Evolutionary conservation across 2,888 invertebrate species (phyloP).

Genomic region (Limnephilus lunatus): DNA sequence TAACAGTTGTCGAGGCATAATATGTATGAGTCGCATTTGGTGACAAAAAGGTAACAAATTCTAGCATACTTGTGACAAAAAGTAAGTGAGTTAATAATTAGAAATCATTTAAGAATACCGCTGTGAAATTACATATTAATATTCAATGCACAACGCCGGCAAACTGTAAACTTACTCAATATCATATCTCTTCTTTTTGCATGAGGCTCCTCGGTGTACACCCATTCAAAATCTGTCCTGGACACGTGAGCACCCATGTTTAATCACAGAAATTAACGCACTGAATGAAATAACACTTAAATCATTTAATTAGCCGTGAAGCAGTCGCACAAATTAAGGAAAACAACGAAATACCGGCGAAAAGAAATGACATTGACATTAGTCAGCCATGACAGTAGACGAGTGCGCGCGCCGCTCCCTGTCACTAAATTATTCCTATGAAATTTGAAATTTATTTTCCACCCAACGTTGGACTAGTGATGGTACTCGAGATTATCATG

Average conservation of each 20-base stretch:
- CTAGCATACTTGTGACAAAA: neutral
- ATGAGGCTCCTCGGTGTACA: slow-evolving; percentile 98
- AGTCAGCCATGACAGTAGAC: slow-evolving; percentile 40
- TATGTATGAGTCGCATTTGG: neutral
- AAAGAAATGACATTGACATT: slow-evolving; percentile 47
- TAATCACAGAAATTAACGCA: neutral
- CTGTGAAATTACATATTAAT: neutral
- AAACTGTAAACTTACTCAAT: slow-evolving; percentile 80
- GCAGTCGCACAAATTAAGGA: neutral
- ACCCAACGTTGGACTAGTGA: neutral
- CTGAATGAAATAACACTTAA: neutral
- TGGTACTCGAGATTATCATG: neutral
- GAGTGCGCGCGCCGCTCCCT: slow-evolving; percentile 18
- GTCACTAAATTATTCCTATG: neutral
- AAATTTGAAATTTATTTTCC: neutral
- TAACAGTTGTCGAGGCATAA: neutral
- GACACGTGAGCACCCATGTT: slow-evolving; percentile 96
- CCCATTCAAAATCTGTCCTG: slow-evolving; percentile 97
- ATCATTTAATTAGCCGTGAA: slow-evolving; percentile 4
- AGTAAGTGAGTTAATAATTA: neutral
- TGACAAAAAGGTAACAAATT: neutral
- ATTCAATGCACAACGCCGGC: neutral
- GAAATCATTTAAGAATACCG: neutral
- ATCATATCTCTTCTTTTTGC: slow-evolving; percentile 95
- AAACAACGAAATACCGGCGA: slow-evolving; percentile 17